phyloP scores from a whole-genome alignment of 2,113 vertebrate species.

The Philantomba maxwellii region DNA sequence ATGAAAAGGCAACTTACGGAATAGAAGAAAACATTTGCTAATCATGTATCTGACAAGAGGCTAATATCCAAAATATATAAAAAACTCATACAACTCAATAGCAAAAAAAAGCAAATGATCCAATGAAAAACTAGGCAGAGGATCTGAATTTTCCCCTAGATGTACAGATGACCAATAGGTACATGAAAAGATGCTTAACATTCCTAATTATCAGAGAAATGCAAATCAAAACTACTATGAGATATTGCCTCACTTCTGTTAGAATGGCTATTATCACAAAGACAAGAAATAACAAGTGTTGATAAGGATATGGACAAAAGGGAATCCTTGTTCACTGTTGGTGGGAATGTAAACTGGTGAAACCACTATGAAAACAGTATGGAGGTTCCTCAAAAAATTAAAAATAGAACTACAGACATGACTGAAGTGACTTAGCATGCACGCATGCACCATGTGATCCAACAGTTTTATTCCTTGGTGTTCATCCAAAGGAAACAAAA shows the following conservation, averaged over 20 bases:
- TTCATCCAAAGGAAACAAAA: neutral
- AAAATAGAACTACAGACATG: neutral
- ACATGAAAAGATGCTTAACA: neutral
- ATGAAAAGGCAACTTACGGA: neutral
- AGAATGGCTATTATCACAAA: neutral
- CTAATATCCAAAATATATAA: neutral
- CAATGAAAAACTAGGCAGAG: neutral
- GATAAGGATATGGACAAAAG: neutral
- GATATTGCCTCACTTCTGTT: neutral
- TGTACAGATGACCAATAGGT: neutral
- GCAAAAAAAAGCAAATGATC: neutral
- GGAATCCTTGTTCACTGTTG: neutral
- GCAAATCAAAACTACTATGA: neutral
- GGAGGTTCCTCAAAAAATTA: neutral
- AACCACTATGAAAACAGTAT: neutral
- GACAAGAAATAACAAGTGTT: neutral
- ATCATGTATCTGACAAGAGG: neutral
- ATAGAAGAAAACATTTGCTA: neutral
- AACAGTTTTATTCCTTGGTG: neutral
- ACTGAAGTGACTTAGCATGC: neutral
- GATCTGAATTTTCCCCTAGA: neutral
- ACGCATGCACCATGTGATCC: neutral
- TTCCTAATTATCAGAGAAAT: neutral
- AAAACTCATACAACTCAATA: neutral
- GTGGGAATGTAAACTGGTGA: neutral